phyloP scores from a whole-genome alignment of 53 echinoderm and acorn worm species.

The Stichopus horrens region DNA sequence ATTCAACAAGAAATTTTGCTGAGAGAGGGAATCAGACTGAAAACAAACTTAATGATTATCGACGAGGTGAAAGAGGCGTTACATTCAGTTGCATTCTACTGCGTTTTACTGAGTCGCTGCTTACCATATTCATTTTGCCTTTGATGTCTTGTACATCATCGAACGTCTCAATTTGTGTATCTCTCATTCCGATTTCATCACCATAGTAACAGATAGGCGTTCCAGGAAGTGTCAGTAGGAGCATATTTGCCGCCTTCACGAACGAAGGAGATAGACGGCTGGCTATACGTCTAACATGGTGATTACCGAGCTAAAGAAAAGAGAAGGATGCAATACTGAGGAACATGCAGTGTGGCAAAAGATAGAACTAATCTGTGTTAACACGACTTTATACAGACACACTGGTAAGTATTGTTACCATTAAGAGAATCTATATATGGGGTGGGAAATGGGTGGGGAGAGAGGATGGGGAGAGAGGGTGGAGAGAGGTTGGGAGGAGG shows the following conservation, averaged over 20 bases:
- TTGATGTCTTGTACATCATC: constrained; percentile 57
- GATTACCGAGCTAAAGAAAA: constrained; percentile 73
- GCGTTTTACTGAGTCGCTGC: neutral
- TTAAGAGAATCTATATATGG: too few relatives aligned
- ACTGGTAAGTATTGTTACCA: too few relatives aligned
- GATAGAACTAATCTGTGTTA: too few relatives aligned
- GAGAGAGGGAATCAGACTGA: too few relatives aligned
- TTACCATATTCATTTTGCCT: constrained; percentile 66
- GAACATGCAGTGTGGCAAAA: neutral
- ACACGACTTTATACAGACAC: too few relatives aligned
- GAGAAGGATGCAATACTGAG: neutral
- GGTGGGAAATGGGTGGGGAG: too few relatives aligned
- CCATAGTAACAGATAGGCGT: constrained; percentile 97
- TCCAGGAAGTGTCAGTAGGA: constrained; percentile 88
- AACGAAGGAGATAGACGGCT: constrained; percentile 60
- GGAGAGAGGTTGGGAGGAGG: too few relatives aligned
- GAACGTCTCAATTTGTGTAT: constrained; percentile 41
- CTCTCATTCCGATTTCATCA: constrained; percentile 92
- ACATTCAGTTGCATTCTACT: too few relatives aligned
- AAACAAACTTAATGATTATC: too few relatives aligned
- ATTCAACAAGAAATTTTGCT: too few relatives aligned
- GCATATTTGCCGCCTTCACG: constrained; percentile 69
- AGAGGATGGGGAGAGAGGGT: too few relatives aligned
- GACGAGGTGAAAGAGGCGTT: too few relatives aligned
- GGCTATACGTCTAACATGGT: constrained; percentile 76